Evolutionary conservation across 2,888 invertebrate genomes (phyloP).

Genomic region (Dascillus cervinus): DNA sequence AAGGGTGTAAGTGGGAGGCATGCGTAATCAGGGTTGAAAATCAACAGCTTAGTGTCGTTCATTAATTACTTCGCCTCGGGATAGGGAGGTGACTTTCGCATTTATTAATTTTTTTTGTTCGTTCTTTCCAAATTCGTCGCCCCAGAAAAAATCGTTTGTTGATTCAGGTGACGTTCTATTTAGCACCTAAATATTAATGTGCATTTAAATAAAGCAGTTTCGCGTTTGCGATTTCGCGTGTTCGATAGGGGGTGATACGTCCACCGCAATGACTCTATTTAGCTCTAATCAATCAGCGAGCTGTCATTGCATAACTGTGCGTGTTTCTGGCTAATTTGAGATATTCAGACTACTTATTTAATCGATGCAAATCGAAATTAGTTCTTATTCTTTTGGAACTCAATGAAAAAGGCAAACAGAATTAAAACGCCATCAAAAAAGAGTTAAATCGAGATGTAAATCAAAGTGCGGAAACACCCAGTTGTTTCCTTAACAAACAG

Average conservation of each 20-base stretch:
- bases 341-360: too few species aligned
- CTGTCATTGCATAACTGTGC: slow-evolving; percentile 29
- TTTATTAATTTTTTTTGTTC: too few species aligned
- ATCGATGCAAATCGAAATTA: too few species aligned
- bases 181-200: slow-evolving; percentile 11
- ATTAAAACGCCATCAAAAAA: too few species aligned
- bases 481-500: slow-evolving; percentile 33
- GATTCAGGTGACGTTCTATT: too few species aligned
- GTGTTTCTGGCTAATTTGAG: too few species aligned
- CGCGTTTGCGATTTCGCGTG: slow-evolving; percentile 26
- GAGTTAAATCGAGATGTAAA: too few species aligned
- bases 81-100: too few species aligned
- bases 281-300: slow-evolving; percentile 33
- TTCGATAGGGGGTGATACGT: slow-evolving; percentile 26
- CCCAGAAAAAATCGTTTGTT: too few species aligned
- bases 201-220: slow-evolving; percentile 11
- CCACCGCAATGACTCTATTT: slow-evolving; percentile 35
- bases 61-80: slow-evolving; percentile 15
- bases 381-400: too few species aligned
- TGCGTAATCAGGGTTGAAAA: slow-evolving; percentile 12
- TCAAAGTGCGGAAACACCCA: slow-evolving; percentile 24
- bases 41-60: slow-evolving; percentile 13
- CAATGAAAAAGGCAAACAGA: slow-evolving; percentile 13
- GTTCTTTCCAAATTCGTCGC: too few species aligned
- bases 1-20: background rate